Evolutionary conservation across 2,113 vertebrate species (phyloP), one percentile per base, ranked within the genome.

Genomic region (Camelus bactrianus): DNA sequence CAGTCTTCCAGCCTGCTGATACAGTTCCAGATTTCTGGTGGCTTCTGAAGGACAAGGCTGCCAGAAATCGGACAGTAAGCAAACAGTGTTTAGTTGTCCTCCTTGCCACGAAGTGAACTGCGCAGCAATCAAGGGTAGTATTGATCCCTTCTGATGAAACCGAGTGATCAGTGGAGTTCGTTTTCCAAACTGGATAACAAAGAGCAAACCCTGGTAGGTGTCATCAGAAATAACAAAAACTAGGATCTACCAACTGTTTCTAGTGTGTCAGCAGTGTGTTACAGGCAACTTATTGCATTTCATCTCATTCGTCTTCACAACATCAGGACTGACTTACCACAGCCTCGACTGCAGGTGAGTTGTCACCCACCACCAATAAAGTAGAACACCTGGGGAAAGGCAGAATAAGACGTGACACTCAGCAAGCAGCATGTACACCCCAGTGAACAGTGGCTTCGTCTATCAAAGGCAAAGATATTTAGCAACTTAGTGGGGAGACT

Each of bases 291-390:
- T 16, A 81, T 9, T 79, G 22, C 16, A 77, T 67, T 79, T 91
- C 73, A 56, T 60, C 54, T 72, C 46, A 64, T 58, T 91, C 26
- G 52, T 46, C 54, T 79, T 88, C 76, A 96, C 12, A 69, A 7
- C 30, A 91, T 32, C n/a, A 94, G 56, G 16, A 83, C 26, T 72
- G 70, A 99, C 99, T 67, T 98, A 99, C 99, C 99, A 99, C 99
- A 12, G 99, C 99, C 64, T 99, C 99, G 72, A 99, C 99, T 0
- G 99, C 99, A 88, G 99, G 99, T 0, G 99, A 99, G 17, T 97
- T 99, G 98, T 99, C 99, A 86, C 99, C 99, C 82, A 99, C 99
- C 93, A 99, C 99, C 81, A 99, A 98, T 96, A 99, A 98, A 60
- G 99, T 95, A 70, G 99, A 99, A 98, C 99, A 99, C 98, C 99